Conservation (phyloP, 2,113 vertebrate genomes). For the Recurvirostra avosetta region DNA sequence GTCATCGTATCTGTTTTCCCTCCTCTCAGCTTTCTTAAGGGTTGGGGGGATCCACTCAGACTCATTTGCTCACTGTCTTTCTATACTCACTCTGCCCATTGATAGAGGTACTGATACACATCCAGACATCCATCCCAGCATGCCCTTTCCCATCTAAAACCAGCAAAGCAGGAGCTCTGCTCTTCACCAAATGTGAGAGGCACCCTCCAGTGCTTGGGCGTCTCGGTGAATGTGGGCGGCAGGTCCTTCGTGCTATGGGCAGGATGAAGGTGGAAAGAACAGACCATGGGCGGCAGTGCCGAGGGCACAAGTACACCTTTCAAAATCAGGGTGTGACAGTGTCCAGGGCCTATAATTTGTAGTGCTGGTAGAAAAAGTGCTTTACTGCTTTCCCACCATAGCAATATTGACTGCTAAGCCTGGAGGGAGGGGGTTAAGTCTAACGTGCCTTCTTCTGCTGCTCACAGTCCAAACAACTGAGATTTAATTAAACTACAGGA, state of each 20-base stretch:
- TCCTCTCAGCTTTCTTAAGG: background rate
- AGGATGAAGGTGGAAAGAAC: background rate
- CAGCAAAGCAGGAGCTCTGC: background rate
- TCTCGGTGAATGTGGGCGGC: rapidly evolving
- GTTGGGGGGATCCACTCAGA: background rate
- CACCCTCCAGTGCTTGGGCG: background rate
- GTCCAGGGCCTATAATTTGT: background rate
- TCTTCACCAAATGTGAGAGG: background rate
- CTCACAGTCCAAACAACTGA: background rate
- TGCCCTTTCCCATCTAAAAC: background rate
- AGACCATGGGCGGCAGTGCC: background rate
- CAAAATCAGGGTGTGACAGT: background rate
- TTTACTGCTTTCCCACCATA: background rate
- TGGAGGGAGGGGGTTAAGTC: background rate
- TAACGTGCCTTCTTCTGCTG: background rate
- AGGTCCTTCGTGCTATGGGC: rapidly evolving
- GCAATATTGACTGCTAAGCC: background rate
- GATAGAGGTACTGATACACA: background rate
- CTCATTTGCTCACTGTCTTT: background rate
- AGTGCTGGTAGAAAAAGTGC: background rate
- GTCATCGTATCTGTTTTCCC: background rate
- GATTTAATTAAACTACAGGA: conserved; percentile 13
- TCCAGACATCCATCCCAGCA: background rate
- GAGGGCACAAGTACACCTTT: background rate
- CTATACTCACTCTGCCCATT: background rate